Evolutionary conservation across 2,888 invertebrate genomes (phyloP).

Genomic region (Amiota mariae): DNA sequence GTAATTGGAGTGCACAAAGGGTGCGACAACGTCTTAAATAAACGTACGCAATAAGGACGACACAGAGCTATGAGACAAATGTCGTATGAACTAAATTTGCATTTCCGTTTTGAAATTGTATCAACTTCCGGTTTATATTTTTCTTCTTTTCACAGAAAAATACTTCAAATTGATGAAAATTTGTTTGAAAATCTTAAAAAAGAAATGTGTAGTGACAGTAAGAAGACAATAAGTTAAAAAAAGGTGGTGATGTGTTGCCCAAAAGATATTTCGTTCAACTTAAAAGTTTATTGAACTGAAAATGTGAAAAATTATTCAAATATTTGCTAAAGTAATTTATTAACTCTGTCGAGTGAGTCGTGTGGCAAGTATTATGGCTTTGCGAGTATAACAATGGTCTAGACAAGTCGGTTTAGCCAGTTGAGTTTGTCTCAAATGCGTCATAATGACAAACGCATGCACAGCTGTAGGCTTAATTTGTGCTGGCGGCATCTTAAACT

Average conservation of each 20-base stretch:
- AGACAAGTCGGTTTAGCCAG: not conserved
- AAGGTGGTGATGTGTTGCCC: not conserved
- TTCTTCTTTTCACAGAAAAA: slow-evolving; percentile 1
- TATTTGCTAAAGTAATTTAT: too few relatives aligned
- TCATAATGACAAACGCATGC: slow-evolving; percentile 10
- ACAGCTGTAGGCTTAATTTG: slow-evolving; percentile 37
- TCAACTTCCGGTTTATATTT: slow-evolving; percentile 54
- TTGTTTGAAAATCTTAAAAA: not conserved
- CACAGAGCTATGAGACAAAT: slow-evolving; percentile 55
- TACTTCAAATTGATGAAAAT: not conserved
- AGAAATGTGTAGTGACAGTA: not conserved
- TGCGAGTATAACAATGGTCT: too few relatives aligned
- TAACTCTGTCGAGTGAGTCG: not conserved
- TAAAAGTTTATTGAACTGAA: not conserved
- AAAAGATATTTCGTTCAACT: not conserved
- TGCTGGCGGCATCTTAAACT: not conserved
- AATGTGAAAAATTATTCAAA: not conserved
- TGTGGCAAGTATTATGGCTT: not conserved
- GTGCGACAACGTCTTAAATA: not conserved
- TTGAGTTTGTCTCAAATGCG: not conserved
- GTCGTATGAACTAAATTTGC: slow-evolving; percentile 64
- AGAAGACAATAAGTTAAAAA: not conserved
- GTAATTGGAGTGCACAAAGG: too few relatives aligned
- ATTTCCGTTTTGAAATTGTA: slow-evolving; percentile 64
- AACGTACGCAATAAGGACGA: slow-evolving; percentile 14